These are phyloP conservation scores for Frankliniella fusca DNA, from an alignment of 2,888 invertebrate species.

Conservation along the genomic window DNA sequence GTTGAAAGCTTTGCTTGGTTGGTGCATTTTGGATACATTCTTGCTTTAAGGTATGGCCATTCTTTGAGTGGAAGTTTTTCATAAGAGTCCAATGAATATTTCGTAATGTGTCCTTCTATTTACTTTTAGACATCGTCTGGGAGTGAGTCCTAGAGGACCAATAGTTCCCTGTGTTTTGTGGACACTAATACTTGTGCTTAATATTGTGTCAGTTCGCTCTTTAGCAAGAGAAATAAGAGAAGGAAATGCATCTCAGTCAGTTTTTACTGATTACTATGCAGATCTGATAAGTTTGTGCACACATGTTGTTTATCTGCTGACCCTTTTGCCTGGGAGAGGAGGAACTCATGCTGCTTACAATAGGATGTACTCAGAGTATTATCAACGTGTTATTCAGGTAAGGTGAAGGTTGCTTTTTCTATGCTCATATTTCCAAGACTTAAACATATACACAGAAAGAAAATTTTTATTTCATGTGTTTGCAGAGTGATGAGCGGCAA, in stretches of 20 bases:
- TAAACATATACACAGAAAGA: background rate
- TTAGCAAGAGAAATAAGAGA: conserved; percentile 39
- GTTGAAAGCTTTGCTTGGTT: conserved; percentile 75
- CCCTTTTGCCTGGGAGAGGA: background rate
- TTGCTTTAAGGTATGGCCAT: conserved; percentile 56
- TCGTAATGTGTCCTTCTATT: too few relatives aligned
- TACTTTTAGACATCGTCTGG: background rate
- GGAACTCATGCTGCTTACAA: conserved; percentile 25
- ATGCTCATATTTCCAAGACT: background rate
- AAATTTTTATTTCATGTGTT: conserved; percentile 5
- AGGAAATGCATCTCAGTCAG: background rate
- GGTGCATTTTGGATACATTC: conserved; percentile 70
- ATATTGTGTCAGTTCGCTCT: conserved; percentile 65
- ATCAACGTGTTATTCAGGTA: conserved; percentile 1
- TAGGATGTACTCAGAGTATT: conserved; percentile 15
- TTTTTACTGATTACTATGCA: conserved; percentile 6
- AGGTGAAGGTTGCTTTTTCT: background rate
- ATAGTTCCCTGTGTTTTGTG: conserved; percentile 63
- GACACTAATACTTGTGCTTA: conserved; percentile 63
- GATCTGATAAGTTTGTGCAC: background rate
- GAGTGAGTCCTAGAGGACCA: conserved; percentile 59
- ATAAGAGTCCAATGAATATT: too few relatives aligned
- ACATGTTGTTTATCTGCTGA: conserved; percentile 1
- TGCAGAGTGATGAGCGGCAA: conserved; percentile 58
- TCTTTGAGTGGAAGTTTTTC: too few relatives aligned